Evolutionary conservation across 2,888 invertebrate genomes (phyloP).

Genomic region (Drosophila limbata): DNA sequence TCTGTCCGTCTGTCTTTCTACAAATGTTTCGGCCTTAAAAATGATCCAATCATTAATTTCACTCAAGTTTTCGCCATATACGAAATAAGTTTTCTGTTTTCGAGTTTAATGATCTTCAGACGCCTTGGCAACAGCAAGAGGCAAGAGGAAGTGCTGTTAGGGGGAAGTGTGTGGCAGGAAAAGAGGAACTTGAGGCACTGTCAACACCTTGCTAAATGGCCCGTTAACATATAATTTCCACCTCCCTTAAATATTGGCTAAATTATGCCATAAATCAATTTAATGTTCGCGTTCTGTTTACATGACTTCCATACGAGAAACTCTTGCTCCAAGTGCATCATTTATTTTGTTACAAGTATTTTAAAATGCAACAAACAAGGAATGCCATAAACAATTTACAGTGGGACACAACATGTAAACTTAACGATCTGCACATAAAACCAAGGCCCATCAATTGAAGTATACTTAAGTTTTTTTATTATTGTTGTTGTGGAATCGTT

Average conservation of each 20-base stretch:
- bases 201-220: constrained; percentile 65
- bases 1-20: constrained; percentile 28
- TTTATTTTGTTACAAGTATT: constrained; percentile 22
- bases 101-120: constrained; percentile 65
- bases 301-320: constrained; percentile 18
- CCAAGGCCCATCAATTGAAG: constrained; percentile 30
- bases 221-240: constrained; percentile 53
- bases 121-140: constrained; percentile 2
- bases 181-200: constrained; percentile 37
- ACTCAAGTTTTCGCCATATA: constrained; percentile 66
- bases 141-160: not conserved
- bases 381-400: constrained; percentile 56
- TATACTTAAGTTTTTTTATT: constrained; percentile 19
- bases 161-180: not conserved
- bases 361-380: constrained; percentile 45
- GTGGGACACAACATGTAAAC: constrained; percentile 56
- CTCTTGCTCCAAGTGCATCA: constrained; percentile 28
- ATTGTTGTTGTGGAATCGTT: not conserved
- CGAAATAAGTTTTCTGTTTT: constrained; percentile 28
- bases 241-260: constrained; percentile 44
- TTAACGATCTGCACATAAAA: constrained; percentile 40
- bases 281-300: constrained; percentile 48
- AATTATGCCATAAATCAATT: constrained; percentile 72
- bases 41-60: constrained; percentile 51
- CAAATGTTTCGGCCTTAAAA: constrained; percentile 59